phyloP scores from a whole-genome alignment of 2,888 invertebrate species.

The Heliconius ismenius region DNA sequence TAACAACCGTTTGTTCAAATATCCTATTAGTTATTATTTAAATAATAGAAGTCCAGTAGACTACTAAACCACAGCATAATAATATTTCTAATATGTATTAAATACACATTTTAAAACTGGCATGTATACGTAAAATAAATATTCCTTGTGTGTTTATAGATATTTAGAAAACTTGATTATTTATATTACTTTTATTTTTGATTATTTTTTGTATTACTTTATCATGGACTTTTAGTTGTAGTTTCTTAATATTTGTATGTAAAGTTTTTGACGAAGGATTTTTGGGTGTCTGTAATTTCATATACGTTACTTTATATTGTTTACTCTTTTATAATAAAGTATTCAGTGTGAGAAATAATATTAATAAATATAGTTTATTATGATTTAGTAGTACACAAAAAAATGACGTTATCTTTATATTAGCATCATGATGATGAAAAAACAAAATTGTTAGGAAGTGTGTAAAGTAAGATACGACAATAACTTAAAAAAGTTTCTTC shows the following conservation, averaged over 20 bases:
- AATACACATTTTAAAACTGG: not conserved
- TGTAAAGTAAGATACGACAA: conserved; percentile 16
- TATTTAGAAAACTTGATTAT: conserved; percentile 26
- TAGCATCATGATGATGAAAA: not conserved
- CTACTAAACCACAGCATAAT: not conserved
- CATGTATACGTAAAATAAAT: conserved; percentile 6
- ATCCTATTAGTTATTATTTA: not conserved
- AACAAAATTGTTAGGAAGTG: not conserved
- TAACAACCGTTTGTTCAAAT: not conserved
- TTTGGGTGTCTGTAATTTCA: conserved; percentile 3
- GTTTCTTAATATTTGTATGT: conserved; percentile 27
- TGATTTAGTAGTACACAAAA: not conserved
- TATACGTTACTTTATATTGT: not conserved
- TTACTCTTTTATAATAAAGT: not conserved
- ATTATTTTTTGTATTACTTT: conserved; percentile 13
- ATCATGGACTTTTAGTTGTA: conserved; percentile 18
- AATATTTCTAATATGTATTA: conserved; percentile 1
- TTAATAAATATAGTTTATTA: not conserved
- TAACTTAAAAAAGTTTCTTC: not conserved
- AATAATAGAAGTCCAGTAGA: not conserved
- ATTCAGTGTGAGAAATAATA: not conserved
- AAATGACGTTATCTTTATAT: not conserved
- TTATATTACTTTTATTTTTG: not conserved
- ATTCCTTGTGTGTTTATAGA: conserved; percentile 2
- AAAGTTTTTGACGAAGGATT: not conserved